Conservation (phyloP, 35 echinoderm and acorn worm species). For the Heliocidaris erythrogramma region DNA sequence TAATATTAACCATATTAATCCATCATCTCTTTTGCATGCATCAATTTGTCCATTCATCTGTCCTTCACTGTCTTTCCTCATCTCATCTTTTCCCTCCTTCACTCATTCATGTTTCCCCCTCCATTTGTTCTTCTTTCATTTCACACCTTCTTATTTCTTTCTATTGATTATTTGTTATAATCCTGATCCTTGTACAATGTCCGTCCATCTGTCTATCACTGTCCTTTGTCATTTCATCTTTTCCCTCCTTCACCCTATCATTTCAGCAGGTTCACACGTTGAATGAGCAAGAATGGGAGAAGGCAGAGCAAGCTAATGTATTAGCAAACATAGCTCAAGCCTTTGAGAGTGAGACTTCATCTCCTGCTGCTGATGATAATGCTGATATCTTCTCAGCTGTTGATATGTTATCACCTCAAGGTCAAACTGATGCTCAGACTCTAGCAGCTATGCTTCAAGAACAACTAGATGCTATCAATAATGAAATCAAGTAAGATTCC, state of each 20-base stretch:
- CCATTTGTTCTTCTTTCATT: neutral
- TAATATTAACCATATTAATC: too few relatives aligned
- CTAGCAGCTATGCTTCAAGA: slow-evolving; percentile 93
- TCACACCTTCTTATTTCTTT: neutral
- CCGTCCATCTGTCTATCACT: neutral
- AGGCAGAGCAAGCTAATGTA: slow-evolving; percentile 93
- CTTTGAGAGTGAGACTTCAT: slow-evolving; percentile 80
- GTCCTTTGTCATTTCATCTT: slow-evolving; percentile 22
- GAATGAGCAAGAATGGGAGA: slow-evolving; percentile 99
- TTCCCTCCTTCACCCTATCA: slow-evolving; percentile 5
- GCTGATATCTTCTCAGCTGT: slow-evolving; percentile 90
- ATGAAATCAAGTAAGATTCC: slow-evolving; percentile 88
- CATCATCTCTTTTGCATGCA: too few relatives aligned
- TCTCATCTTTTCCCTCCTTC: neutral
- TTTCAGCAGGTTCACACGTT: slow-evolving; percentile 86
- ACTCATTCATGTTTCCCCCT: neutral
- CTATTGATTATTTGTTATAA: neutral
- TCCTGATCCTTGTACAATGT: neutral
- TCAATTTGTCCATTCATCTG: neutral
- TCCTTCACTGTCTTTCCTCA: neutral
- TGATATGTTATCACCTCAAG: slow-evolving; percentile 91
- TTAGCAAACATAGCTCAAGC: slow-evolving; percentile 98
- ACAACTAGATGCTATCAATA: slow-evolving; percentile 99
- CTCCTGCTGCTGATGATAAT: slow-evolving; percentile 67
- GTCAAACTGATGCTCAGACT: slow-evolving; percentile 94